Evolutionary conservation across 2,888 invertebrate genomes (phyloP), one percentile per base, ranked within the genome.

Genomic region (Quadriops clusia): DNA sequence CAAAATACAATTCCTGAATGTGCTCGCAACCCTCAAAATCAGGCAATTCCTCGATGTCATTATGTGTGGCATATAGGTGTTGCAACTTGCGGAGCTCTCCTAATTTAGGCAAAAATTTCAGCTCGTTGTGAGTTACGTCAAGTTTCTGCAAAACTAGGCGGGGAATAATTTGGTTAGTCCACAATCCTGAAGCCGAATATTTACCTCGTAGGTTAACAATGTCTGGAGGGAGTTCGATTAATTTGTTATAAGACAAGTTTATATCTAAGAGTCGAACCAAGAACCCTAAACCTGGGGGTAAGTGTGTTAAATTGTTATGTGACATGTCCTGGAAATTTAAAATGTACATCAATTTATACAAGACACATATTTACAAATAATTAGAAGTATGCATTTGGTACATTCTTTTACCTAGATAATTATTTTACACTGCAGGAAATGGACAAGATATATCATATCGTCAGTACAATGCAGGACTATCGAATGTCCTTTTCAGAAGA

Each of bases 251-350:
- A 42, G 80, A 77, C 36, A 84, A 55, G 56, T 80, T 74, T 41
- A 87, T 61, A 51, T 77, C 72, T 33, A 72, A 72, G 54, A 86
- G 64, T 45, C 84, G 72, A 38, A 84, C 81, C 56, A 87, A 61
- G 61, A 81, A 87, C 40, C 86, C 86, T 67, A 90, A 73, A 49
- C 85, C 84, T 39, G 75, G 67, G 14, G 90, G 87, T 53, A 93
- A 57, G 37, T 58, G 61, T 41, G 65, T 65, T 60, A 91, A 60
- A 49, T 74, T 68, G 63, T 87, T 89, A 63, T 78, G 66, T 17
- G 85, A 83, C 45, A 85, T 58, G 63, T 87, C 82, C 86, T 86
- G 58, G 33, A 64, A 54, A 38, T 15, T 32, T 17, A 34, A 23
- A 16, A 6, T 14, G n/a, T 23, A 24, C 17, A 27, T 14, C 15